phyloP scores from a whole-genome alignment of 2,888 invertebrate species.

The Hirtodrosophila alboralis region DNA sequence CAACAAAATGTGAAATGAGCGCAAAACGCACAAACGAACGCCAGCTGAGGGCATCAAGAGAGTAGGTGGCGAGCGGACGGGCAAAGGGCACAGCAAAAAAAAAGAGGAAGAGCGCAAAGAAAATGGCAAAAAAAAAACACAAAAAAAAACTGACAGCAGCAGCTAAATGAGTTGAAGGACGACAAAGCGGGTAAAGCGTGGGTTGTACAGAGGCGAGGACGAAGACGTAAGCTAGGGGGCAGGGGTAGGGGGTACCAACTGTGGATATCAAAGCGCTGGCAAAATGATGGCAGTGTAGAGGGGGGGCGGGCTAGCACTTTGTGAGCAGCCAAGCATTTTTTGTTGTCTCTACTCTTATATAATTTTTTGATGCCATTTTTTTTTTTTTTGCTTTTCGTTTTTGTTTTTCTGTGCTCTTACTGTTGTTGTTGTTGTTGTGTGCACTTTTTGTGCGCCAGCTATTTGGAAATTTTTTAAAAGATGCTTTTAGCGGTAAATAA shows the following conservation, averaged over 20 bases:
- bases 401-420: constrained; percentile 9
- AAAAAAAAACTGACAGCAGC: constrained; percentile 46
- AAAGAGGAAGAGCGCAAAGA: constrained; percentile 1
- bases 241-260: constrained; percentile 8
- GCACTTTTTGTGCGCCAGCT: constrained; percentile 59
- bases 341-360: constrained; percentile 43
- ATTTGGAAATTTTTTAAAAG: constrained; percentile 83
- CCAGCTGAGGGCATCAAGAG: background rate
- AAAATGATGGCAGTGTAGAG: constrained; percentile 60
- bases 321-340: constrained; percentile 63
- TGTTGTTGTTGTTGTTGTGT: constrained; percentile 32
- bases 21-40: constrained; percentile 18
- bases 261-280: constrained; percentile 72
- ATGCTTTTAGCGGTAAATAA: constrained; percentile 85
- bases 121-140: background rate
- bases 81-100: background rate
- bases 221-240: too few species aligned
- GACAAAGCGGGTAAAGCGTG: constrained; percentile 34
- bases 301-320: constrained; percentile 41
- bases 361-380: constrained; percentile 11
- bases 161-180: constrained; percentile 76
- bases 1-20: constrained; percentile 24
- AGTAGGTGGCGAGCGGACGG: background rate
- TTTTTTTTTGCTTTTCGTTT: constrained; percentile 9
- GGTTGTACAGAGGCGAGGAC: background rate